phyloP scores from a whole-genome alignment of 2,113 vertebrate species.

The Athene cunicularia region DNA sequence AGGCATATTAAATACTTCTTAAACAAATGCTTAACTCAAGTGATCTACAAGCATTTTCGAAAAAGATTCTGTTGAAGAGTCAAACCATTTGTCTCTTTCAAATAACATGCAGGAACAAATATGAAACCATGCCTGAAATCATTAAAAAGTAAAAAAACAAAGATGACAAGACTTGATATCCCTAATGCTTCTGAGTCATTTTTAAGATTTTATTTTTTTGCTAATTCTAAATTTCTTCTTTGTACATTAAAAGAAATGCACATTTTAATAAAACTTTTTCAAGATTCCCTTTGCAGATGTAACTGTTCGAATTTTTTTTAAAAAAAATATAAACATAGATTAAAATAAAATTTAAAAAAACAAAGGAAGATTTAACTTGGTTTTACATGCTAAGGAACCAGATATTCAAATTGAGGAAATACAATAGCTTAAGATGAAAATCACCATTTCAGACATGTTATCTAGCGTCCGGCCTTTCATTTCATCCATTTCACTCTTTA shows the following conservation, averaged over 20 bases:
- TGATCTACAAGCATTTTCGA: neutral
- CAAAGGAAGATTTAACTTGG: neutral
- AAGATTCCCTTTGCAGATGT: neutral
- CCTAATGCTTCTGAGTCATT: neutral
- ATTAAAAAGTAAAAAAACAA: neutral
- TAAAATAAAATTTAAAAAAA: neutral
- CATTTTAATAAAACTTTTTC: neutral
- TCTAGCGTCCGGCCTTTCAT: slow-evolving; percentile 91
- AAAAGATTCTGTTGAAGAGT: neutral
- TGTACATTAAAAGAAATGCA: neutral
- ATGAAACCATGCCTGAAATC: neutral
- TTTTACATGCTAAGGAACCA: neutral
- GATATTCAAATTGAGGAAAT: neutral
- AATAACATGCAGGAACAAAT: neutral
- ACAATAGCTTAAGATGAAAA: neutral
- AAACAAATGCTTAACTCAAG: neutral
- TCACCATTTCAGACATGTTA: slow-evolving; percentile 97
- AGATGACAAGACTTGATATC: neutral
- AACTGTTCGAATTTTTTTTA: neutral
- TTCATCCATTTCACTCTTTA: slow-evolving; percentile 95
- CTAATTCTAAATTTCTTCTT: neutral
- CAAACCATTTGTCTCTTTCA: neutral
- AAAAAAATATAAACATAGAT: neutral
- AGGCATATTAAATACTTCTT: neutral
- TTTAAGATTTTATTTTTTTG: neutral